Percentiles rank a stretch among this genome's conserved stretches.
Evolutionary conservation across 2,113 vertebrate genomes (phyloP).

Genomic region (Ia io): DNA sequence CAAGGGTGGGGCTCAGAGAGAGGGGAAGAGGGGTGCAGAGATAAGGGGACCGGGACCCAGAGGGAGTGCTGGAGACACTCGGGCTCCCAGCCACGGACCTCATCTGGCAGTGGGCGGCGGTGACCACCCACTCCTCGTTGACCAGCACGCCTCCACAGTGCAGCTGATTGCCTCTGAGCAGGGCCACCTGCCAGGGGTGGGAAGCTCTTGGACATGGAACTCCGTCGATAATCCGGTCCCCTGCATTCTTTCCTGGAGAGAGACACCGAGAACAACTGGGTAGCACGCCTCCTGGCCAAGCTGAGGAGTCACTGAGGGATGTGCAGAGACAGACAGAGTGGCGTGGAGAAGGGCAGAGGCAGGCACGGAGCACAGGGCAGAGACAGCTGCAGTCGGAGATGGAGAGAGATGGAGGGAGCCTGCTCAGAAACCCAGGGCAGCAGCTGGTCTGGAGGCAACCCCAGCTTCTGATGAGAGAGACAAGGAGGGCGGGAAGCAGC

Average conservation of each 20-base stretch:
- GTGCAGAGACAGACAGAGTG: neutral
- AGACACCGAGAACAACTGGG: neutral
- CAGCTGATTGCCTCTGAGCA: constrained; percentile 37
- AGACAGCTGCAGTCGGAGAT: neutral
- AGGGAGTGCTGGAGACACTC: fast-evolving
- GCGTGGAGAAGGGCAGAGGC: neutral
- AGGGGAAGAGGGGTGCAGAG: neutral
- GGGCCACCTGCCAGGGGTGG: constrained; percentile 73
- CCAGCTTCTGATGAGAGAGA: neutral
- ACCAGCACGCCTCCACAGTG: constrained; percentile 70
- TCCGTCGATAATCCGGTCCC: constrained; percentile 39
- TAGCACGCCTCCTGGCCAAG: neutral
- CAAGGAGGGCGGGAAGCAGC: neutral
- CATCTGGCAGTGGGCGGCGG: constrained; percentile 71
- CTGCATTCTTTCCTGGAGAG: neutral
- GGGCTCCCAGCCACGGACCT: neutral
- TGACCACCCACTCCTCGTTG: constrained; percentile 65
- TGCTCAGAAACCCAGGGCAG: neutral
- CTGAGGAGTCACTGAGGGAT: neutral
- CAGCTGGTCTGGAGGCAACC: neutral
- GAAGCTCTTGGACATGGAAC: neutral
- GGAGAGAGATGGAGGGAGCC: neutral
- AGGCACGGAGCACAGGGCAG: fast-evolving
- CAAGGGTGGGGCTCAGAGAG: neutral
- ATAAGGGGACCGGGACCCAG: neutral